Evolutionary conservation across 2,113 vertebrate genomes (phyloP).

Genomic region (Amphiprion percula): DNA sequence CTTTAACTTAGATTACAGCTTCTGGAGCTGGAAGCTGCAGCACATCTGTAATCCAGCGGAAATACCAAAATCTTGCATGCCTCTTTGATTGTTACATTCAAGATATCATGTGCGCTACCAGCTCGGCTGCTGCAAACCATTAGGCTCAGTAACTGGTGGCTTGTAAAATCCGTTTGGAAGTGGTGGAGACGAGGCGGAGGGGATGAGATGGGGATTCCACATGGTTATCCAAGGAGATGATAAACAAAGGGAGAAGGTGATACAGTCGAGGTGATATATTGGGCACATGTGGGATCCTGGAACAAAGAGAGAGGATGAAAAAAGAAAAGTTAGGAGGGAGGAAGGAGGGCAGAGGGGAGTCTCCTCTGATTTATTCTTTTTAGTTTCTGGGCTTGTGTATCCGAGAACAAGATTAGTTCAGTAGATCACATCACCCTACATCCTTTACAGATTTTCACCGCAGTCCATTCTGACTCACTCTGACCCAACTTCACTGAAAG

Average conservation of each 20-base stretch:
- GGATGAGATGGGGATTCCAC: slow-evolving; percentile 97
- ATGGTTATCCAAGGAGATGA: slow-evolving; percentile 91
- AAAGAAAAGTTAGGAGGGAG: slow-evolving; percentile 40
- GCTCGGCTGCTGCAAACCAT: slow-evolving; percentile 95
- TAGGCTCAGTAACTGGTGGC: slow-evolving; percentile 90
- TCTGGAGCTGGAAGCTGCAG: slow-evolving; percentile 82
- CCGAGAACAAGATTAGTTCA: slow-evolving; percentile 83
- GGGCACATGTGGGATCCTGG: slow-evolving; percentile 86
- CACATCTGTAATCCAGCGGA: slow-evolving; percentile 94
- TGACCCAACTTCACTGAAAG: neutral
- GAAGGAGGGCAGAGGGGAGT: slow-evolving; percentile 57
- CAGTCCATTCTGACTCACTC: slow-evolving; percentile 4
- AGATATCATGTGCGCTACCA: slow-evolving; percentile 98
- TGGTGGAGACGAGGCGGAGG: slow-evolving; percentile 89
- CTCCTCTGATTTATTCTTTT: slow-evolving; percentile 83
- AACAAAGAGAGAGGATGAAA: slow-evolving; percentile 64
- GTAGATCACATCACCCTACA: slow-evolving; percentile 83
- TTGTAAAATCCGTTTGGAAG: slow-evolving; percentile 97
- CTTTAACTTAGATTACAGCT: slow-evolving; percentile 88
- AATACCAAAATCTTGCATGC: slow-evolving; percentile 93
- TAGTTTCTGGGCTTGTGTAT: slow-evolving; percentile 80
- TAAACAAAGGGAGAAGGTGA: slow-evolving; percentile 90
- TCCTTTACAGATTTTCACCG: slow-evolving; percentile 72
- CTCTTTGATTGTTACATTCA: slow-evolving; percentile 99
- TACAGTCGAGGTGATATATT: slow-evolving; percentile 94